A percentile compares a stretch with the other conserved stretches of the same genome.
These are phyloP conservation scores for Acanthosoma haemorrhoidale DNA, from an alignment of 2,888 invertebrate genomes.

Conservation along the genomic window DNA sequence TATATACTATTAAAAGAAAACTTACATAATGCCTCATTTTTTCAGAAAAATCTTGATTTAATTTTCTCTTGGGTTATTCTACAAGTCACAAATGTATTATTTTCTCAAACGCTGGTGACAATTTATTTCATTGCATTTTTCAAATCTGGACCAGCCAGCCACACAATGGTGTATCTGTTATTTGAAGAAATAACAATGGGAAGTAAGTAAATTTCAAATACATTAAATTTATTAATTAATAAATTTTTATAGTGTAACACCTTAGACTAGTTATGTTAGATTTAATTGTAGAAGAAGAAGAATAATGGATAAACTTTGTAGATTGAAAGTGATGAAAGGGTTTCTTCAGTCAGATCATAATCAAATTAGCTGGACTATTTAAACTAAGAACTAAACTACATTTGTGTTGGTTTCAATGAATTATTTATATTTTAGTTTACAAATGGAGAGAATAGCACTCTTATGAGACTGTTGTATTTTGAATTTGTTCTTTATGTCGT, in stretches of 20 bases:
- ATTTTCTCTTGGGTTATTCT: conserved; percentile 2
- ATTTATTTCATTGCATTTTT: conserved; percentile 19
- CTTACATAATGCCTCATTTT: too few relatives aligned
- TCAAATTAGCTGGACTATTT: too few relatives aligned
- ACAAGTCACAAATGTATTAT: not conserved
- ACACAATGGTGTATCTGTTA: not conserved
- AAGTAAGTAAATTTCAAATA: not conserved
- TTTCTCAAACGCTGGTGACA: not conserved
- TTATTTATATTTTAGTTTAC: too few relatives aligned
- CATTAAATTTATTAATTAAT: not conserved
- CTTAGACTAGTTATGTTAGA: not conserved
- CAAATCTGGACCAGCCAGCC: not conserved
- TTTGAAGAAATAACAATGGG: conserved; percentile 16
- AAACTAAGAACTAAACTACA: too few relatives aligned
- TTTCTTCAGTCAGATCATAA: too few relatives aligned
- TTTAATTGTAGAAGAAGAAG: not conserved
- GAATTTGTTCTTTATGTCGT: too few relatives aligned
- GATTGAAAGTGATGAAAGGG: too few relatives aligned
- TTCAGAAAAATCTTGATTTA: conserved; percentile 25
- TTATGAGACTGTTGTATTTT: too few relatives aligned
- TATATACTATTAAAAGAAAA: too few relatives aligned
- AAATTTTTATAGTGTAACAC: not conserved
- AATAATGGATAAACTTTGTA: too few relatives aligned
- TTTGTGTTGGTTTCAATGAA: too few relatives aligned
- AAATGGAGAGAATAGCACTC: too few relatives aligned